Conservation (phyloP, 30 jellyfish, hydroid and myxozoan genomes). For the Hydractinia echinata region DNA sequence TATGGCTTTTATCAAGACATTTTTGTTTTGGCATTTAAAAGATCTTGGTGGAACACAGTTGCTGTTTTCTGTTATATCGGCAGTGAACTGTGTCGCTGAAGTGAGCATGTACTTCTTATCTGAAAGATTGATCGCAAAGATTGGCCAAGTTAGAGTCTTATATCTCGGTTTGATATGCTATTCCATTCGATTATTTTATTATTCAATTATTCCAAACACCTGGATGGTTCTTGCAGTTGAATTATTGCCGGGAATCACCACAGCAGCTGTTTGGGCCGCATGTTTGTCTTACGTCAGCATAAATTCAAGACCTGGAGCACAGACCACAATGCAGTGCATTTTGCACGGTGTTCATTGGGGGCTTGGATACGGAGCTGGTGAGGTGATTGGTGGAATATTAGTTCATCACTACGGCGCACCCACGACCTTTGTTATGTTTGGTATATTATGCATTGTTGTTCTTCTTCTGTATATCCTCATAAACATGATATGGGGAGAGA, state of each 20-base stretch:
- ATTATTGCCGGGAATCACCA: slow-evolving; percentile 92
- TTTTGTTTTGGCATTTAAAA: slow-evolving; percentile 96
- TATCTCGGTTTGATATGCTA: slow-evolving; percentile 86
- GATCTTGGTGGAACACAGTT: slow-evolving; percentile 96
- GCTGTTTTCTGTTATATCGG: slow-evolving; percentile 90
- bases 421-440: slow-evolving; percentile 88
- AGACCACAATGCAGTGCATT: slow-evolving; percentile 99
- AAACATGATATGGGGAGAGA: slow-evolving; percentile 89
- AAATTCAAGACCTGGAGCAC: slow-evolving; percentile 92
- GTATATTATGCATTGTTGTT: slow-evolving; percentile 90
- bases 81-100: slow-evolving; percentile 96
- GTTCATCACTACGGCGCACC: slow-evolving; percentile 99
- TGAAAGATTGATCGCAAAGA: slow-evolving; percentile 70
- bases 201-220: slow-evolving; percentile 92
- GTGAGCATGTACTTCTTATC: slow-evolving; percentile 96
- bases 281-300: slow-evolving; percentile 91
- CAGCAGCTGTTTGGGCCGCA: slow-evolving; percentile 99
- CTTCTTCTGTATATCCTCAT: slow-evolving; percentile 71
- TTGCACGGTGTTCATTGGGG: slow-evolving; percentile 99
- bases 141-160: slow-evolving; percentile 92
- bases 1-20: slow-evolving; percentile 96
- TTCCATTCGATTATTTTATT: slow-evolving; percentile 90
- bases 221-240: slow-evolving; percentile 98
- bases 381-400: slow-evolving; percentile 95
- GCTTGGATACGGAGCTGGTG: slow-evolving; percentile 99